Evolutionary conservation across 2,888 invertebrate species (phyloP).

Genomic region (Drosophila neutralis): DNA sequence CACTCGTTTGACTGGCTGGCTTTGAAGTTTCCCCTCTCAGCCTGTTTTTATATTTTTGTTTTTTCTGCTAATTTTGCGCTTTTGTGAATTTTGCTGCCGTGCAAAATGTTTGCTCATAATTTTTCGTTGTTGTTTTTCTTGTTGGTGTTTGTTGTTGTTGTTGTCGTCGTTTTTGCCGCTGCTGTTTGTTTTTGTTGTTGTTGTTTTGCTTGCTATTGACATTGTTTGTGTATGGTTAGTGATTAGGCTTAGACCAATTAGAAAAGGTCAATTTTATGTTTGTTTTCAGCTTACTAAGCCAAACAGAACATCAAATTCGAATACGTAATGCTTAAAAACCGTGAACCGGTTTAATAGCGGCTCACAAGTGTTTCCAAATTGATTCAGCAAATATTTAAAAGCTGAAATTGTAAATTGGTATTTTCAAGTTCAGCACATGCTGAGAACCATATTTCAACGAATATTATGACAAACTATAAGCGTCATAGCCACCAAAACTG

Average conservation of each 20-base stretch:
- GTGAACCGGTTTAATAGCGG: not conserved
- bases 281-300: conserved; percentile 22
- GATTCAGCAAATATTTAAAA: conserved; percentile 2
- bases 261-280: conserved; percentile 38
- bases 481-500: not conserved
- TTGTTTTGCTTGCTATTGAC: conserved; percentile 3
- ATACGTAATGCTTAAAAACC: conserved; percentile 5
- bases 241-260: conserved; percentile 37
- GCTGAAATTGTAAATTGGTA: not conserved
- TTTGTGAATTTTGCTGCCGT: conserved; percentile 44
- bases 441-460: not conserved
- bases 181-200: not conserved
- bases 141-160: not conserved
- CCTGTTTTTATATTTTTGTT: conserved; percentile 9
- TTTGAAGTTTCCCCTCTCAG: conserved; percentile 54
- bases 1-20: conserved; percentile 49
- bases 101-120: conserved; percentile 33
- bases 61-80: conserved; percentile 54
- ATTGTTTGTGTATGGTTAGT: conserved; percentile 20
- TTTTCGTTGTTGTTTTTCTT: conserved; percentile 16
- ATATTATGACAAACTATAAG: not conserved
- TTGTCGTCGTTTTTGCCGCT: not conserved
- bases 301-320: conserved; percentile 11
- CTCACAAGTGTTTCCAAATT: not conserved
- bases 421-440: not conserved